Evolutionary conservation across 2,888 invertebrate genomes (phyloP).

Genomic region (Spicauda simplicius): DNA sequence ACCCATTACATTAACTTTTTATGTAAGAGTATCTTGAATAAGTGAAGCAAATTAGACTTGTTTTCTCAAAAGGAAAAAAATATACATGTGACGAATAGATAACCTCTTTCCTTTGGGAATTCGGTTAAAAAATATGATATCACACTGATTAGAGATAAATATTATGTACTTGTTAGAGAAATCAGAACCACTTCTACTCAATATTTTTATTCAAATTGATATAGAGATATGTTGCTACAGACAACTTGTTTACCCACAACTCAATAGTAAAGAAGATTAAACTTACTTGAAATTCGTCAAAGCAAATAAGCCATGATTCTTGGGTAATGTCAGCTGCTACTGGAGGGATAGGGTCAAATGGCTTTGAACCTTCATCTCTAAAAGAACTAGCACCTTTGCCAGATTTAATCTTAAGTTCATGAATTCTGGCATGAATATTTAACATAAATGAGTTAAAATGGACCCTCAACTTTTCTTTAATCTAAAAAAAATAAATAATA

Average conservation of each 20-base stretch:
- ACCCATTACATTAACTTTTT: too few relatives aligned
- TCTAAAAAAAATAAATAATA: conserved; percentile 56
- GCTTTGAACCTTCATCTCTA: conserved; percentile 71
- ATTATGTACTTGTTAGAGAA: too few relatives aligned
- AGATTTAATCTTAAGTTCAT: conserved; percentile 89
- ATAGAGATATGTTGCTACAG: neutral
- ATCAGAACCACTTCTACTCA: neutral
- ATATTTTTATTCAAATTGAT: neutral
- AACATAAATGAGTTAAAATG: conserved; percentile 99
- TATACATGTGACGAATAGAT: too few relatives aligned
- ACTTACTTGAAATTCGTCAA: conserved; percentile 98
- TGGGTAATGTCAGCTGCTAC: conserved; percentile 94
- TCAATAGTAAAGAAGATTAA: neutral
- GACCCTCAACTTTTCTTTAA: conserved; percentile 90
- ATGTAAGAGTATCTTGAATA: too few relatives aligned
- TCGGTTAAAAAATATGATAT: too few relatives aligned
- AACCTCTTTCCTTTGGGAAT: too few relatives aligned
- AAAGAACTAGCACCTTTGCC: conserved; percentile 78
- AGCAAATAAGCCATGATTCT: conserved; percentile 96
- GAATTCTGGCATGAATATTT: conserved; percentile 96
- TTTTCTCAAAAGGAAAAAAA: too few relatives aligned
- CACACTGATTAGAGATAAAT: too few relatives aligned
- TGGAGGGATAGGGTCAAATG: conserved; percentile 97
- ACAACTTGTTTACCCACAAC: neutral
- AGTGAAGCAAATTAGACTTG: too few relatives aligned